A percentile compares a stretch with the other conserved stretches of the same genome.
phyloP scores from a whole-genome alignment of 2,113 vertebrate genomes.

The Poeciliopsis occidentalis region DNA sequence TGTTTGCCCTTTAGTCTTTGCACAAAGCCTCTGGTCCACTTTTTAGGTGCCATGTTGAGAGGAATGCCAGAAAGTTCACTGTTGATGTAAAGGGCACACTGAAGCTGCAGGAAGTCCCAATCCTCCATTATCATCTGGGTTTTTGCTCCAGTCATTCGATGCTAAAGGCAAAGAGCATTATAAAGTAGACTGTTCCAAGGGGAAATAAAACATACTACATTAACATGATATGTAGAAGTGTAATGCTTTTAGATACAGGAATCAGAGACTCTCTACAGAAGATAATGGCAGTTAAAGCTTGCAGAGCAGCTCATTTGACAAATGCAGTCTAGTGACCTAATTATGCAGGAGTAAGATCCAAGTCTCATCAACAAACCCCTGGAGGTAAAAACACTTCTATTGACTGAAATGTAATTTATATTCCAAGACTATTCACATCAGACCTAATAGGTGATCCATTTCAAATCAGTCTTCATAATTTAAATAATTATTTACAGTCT shows the following conservation, averaged over 20 bases:
- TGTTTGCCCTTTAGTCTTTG: slow-evolving; percentile 98
- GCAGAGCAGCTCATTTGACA: neutral
- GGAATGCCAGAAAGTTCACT: slow-evolving; percentile 98
- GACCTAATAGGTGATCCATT: neutral
- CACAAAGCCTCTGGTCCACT: slow-evolving; percentile 97
- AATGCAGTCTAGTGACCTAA: neutral
- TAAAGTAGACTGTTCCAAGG: neutral
- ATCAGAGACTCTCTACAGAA: neutral
- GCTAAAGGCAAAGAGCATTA: slow-evolving; percentile 73
- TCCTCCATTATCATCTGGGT: slow-evolving; percentile 99
- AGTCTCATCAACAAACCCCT: neutral
- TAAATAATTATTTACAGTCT: no score
- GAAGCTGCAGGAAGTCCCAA: slow-evolving; percentile 98
- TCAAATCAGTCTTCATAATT: no score
- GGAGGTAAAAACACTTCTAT: neutral
- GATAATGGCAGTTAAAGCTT: neutral
- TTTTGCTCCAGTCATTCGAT: slow-evolving; percentile 96
- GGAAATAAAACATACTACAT: neutral
- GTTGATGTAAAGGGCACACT: slow-evolving; percentile 97
- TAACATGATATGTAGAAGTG: neutral
- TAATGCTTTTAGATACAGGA: neutral
- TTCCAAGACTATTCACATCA: neutral
- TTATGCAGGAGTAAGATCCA: no score
- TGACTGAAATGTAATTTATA: no score
- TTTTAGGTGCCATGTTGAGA: slow-evolving; percentile 99